Base-by-base conservation (phyloP, 2,797 vertebrate species). In the Meriones psammophilus region DNA sequence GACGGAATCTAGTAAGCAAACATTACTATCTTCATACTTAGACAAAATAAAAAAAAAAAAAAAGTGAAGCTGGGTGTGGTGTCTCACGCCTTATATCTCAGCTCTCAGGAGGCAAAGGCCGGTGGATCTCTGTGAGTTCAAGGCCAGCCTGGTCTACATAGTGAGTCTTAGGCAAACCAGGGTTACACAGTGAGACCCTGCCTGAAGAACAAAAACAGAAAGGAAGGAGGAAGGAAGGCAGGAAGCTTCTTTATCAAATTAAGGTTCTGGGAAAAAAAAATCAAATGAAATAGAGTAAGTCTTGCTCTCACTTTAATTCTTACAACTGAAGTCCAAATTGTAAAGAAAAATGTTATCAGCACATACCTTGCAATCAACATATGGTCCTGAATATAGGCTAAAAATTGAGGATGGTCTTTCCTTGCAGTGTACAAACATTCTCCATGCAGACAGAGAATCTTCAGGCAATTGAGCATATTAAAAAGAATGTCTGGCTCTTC, bases 401-500 rank as follows among this genome's bases (percentile, higher is more conserved):
- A 98, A 98, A 99, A 99, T 58, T 99, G 99, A 39, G 99, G 99
- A 92, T 99, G 99, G 95, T 99, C 99, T 98, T 99, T 99, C 94
- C 98, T 99, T 89, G 99, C 99, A 5, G 99, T 99, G 94, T 99
- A 99, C 73, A 99, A 98, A 98, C 99, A 99, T 96, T 99, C 99
- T 91, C 99, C 99, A 8, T 99, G 99, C 96, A 99, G 99, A 98
- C 99, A 99, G 91, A 99, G 98, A 96, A 99, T 99, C 98, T 99
- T 99, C 98, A 99, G 98, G 97, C 99, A 99, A 98, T 99, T 99
- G 95, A 99, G 98, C 99, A 99, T 99, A 97, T 99, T 99, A 98
- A 99, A 99, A 96, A 99, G 99, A 98, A 99, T 99, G 97, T 99
- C 99, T 36, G 99, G 99, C 98, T 99, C 99, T 97, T 99, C 99